Evolutionary conservation across 2,888 invertebrate species (phyloP).

Genomic region (Pseudococcus viburni): DNA sequence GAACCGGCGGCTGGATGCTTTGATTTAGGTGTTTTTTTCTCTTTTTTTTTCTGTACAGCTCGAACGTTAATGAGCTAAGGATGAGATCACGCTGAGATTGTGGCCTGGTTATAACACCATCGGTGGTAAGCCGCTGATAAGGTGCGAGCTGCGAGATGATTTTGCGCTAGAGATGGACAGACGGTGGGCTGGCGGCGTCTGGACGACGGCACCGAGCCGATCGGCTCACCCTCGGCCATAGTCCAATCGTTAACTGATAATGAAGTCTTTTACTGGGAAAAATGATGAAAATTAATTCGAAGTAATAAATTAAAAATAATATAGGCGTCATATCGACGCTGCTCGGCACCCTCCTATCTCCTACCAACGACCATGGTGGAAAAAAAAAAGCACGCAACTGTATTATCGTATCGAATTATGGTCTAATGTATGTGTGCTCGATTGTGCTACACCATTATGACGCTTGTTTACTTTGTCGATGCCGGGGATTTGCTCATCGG

Average conservation of each 20-base stretch:
- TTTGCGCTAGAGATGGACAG: background rate
- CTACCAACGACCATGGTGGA: background rate
- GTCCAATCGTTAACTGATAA: slow-evolving; percentile 3
- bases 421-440: background rate
- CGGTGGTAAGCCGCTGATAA: background rate
- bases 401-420: background rate
- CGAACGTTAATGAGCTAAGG: slow-evolving; percentile 36
- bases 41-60: background rate
- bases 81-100: slow-evolving; percentile 9
- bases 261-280: background rate
- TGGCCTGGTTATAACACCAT: slow-evolving; percentile 31
- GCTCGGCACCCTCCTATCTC: background rate
- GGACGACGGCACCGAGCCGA: background rate
- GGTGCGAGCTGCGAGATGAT: background rate
- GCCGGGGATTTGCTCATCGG: background rate
- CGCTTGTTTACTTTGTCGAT: slow-evolving; percentile 13
- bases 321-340: slow-evolving; percentile 26
- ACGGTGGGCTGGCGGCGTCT: background rate
- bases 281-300: slow-evolving; percentile 21
- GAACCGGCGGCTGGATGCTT: background rate
- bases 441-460: background rate
- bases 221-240: background rate
- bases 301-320: slow-evolving; percentile 11
- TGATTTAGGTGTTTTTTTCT: slow-evolving; percentile 14
- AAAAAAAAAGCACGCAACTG: background rate